Evolutionary conservation across 2,797 vertebrate species (phyloP), one percentile per base, ranked within the genome.

Genomic region (Chelmon rostratus): DNA sequence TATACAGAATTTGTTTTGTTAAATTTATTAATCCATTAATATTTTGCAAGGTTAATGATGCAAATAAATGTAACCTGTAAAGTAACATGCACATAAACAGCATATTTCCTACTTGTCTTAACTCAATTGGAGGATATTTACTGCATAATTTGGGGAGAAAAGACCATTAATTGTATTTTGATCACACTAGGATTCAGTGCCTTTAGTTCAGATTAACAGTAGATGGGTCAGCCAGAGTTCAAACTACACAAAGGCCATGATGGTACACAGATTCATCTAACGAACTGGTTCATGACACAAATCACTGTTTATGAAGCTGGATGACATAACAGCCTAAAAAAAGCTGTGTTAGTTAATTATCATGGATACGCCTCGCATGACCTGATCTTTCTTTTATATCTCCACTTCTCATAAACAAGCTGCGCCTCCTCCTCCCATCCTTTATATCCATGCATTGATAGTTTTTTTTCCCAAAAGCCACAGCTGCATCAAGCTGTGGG

Each of bases 361-460:
- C 28, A 31, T 4, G 3, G 28, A n/a, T n/a, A n/a, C n/a, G n/a
- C n/a, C n/a, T n/a, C n/a, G n/a, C n/a, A n/a, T n/a, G n/a, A 31
- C 28, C 28, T 31, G 4, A 31, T 28, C 31, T 31, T 31, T 31
- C 28, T 31, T 31, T 31, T 31, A 31, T 28, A 31, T 31, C 28
- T 31, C 28, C 28, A 31, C 28, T 31, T 31, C 4, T 28, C 2
- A 28, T 31, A 28, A 28, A 28, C 28, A 28, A 28, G 3, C 28
- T 28, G 28, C 31, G 28, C 38, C 31, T 42, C 46, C 33, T 35
- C 35, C 12, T 35, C 69, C 47, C 16, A 44, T 68, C 16, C 15
- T 40, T 71, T 62, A 46, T 58, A 49, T 44, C 58, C 68, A n/a
- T 40, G 42, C 28, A 40, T 13, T 69, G 47, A 18, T 19, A 50